Evolutionary conservation across 2,113 vertebrate species (phyloP).

Genomic region (Xiphophorus hellerii): DNA sequence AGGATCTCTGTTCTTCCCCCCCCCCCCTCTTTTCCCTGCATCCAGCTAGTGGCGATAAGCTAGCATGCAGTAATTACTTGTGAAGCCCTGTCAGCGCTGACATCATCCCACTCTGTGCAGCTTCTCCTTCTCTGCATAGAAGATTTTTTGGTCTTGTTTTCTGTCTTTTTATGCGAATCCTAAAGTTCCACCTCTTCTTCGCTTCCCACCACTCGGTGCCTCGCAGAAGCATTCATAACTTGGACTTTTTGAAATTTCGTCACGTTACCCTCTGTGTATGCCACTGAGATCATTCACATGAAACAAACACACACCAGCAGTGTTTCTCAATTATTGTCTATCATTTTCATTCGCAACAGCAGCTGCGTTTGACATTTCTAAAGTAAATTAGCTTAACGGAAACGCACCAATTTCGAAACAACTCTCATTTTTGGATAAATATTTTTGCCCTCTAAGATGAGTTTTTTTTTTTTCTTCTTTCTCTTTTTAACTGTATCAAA

Average conservation of each 20-base stretch:
- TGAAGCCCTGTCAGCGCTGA: slow-evolving; percentile 41
- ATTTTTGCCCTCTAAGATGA: too few relatives aligned
- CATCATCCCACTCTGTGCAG: slow-evolving; percentile 17
- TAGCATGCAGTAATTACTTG: slow-evolving; percentile 27
- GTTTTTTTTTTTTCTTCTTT: too few relatives aligned
- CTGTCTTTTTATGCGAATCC: background rate
- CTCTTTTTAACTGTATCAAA: too few relatives aligned
- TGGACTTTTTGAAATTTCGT: background rate
- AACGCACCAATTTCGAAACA: too few relatives aligned
- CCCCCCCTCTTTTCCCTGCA: background rate
- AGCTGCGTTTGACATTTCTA: too few relatives aligned
- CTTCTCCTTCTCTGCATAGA: slow-evolving; percentile 27
- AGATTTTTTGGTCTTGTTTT: background rate
- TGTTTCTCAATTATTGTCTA: too few relatives aligned
- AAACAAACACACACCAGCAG: background rate
- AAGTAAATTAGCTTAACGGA: too few relatives aligned
- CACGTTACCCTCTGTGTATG: background rate
- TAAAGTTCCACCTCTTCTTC: background rate
- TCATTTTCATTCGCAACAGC: too few relatives aligned
- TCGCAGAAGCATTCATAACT: background rate
- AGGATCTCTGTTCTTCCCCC: slow-evolving; percentile 16
- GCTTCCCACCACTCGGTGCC: background rate
- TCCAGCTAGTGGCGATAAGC: slow-evolving; percentile 21
- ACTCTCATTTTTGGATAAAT: too few relatives aligned
- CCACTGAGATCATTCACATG: background rate